Base-by-base conservation (phyloP, 1,140 invertebrate genomes). In the Drosophila rhopaloa region DNA sequence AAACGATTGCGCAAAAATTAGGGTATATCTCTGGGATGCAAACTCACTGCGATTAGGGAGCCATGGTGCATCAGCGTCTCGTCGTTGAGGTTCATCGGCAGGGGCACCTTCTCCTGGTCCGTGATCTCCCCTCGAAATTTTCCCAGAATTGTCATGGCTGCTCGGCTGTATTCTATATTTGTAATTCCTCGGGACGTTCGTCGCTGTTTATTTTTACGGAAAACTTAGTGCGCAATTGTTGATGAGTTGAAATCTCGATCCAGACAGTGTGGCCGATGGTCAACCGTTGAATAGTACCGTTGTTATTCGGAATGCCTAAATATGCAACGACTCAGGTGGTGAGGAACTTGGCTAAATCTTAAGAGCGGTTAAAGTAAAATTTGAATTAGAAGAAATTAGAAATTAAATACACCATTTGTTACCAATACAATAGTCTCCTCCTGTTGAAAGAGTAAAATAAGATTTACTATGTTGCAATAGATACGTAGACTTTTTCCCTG, bases 51-150 rank as follows among this genome's bases (percentile, higher is more conserved):
- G 67, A 88, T 80, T 53, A 86, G 72, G 7, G 92, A 83, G 14
- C 90, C 72, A 56, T 83, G 83, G 27, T 88, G 75, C 75, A 84
- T 67, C 32, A 91, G 80, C 13, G 85, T 43, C 58, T 90, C 90
- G 55, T 91, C 85, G 53, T 93, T 95, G 35, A 96, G 93, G 44
- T 95, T 95, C 62, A 96, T 92, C 38, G 95, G 95, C 78, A 95
- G 93, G 46, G 94, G 94, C 72, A 94, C 91, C 93, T 95, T 95
- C 78, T 95, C 94, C 38, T 93, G 71, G 37, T 89, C 81, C 62
- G 83, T 81, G 14, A 73, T 75, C 48, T 81, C 74, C 40, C 84
- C 85, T 27, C 65, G 77, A 40, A 90, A 43, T 71, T 89, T 89
- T 5, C 54, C 85, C 11, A 90, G 43, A 81, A 89, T 90, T 59